Percentiles rank a stretch among this genome's conserved stretches.
phyloP scores from a whole-genome alignment of 2,888 invertebrate genomes.

The Dione vanillae region DNA sequence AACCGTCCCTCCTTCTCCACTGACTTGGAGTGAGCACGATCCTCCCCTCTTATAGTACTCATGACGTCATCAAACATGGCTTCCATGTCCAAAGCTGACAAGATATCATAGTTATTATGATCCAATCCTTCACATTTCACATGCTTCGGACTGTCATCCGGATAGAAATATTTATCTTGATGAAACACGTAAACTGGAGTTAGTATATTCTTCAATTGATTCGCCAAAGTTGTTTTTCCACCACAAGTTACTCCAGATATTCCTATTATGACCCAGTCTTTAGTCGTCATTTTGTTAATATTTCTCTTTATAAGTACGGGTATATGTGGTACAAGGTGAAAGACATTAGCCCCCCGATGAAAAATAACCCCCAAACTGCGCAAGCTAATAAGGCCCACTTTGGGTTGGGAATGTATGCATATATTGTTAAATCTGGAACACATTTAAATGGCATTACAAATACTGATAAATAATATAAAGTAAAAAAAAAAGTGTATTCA shows the following conservation, averaged over 20 bases:
- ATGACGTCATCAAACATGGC: constrained; percentile 86
- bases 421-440: constrained; percentile 78
- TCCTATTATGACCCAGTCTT: constrained; percentile 81
- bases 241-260: constrained; percentile 93
- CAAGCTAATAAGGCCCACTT: constrained; percentile 85
- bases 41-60: constrained; percentile 60
- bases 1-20: constrained; percentile 43
- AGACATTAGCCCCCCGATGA: constrained; percentile 86
- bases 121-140: constrained; percentile 85
- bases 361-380: constrained; percentile 85
- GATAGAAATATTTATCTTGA: constrained; percentile 91
- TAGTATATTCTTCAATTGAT: constrained; percentile 74
- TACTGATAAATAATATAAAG: too few relatives aligned
- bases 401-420: constrained; percentile 80
- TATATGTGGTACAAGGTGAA: constrained; percentile 85
- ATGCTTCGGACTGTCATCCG: constrained; percentile 87
- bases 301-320: constrained; percentile 50
- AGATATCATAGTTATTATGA: constrained; percentile 90
- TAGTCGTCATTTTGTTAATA: constrained; percentile 29
- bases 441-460: neutral
- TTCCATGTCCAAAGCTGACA: constrained; percentile 89
- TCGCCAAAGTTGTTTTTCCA: constrained; percentile 91
- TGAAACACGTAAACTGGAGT: constrained; percentile 83
- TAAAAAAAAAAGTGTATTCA: too few relatives aligned
- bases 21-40: constrained; percentile 48